A percentile compares a stretch with the other conserved stretches of the same genome.
Evolutionary conservation across 2,113 vertebrate species (phyloP).

Genomic region (Porphyrio hochstetteri): DNA sequence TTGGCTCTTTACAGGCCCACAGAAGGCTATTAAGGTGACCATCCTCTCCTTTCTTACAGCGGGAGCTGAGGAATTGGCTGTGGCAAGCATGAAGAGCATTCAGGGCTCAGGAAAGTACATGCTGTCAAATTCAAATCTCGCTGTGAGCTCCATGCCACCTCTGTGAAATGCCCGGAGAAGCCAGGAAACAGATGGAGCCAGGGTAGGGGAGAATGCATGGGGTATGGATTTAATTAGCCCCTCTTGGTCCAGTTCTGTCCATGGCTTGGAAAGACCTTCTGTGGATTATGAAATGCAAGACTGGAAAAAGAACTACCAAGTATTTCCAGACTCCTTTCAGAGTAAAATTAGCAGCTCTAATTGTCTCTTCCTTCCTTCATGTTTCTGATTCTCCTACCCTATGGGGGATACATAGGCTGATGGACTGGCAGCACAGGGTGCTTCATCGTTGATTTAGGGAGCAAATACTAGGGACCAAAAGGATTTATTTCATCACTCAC

Average conservation of each 20-base stretch:
- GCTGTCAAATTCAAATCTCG: background rate
- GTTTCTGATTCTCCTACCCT: background rate
- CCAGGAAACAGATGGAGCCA: slow-evolving; percentile 46
- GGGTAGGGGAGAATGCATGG: slow-evolving; percentile 14
- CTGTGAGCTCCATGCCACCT: slow-evolving; percentile 8
- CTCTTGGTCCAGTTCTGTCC: slow-evolving; percentile 29
- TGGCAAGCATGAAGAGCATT: slow-evolving; percentile 11
- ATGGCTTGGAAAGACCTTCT: slow-evolving; percentile 1
- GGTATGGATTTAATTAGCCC: slow-evolving; percentile 46
- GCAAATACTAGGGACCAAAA: background rate
- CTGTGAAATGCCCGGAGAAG: slow-evolving; percentile 26
- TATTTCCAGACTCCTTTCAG: background rate
- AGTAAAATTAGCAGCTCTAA: background rate
- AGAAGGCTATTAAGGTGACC: background rate
- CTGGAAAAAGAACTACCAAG: background rate
- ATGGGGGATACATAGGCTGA: background rate
- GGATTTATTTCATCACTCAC: slow-evolving; percentile 63
- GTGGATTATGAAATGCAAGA: slow-evolving; percentile 1
- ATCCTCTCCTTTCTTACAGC: background rate
- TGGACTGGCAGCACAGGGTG: background rate
- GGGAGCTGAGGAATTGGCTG: slow-evolving; percentile 1
- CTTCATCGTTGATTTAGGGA: background rate
- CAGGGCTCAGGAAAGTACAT: background rate
- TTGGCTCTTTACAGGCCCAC: background rate
- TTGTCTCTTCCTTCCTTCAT: background rate